Evolutionary conservation across 1,140 invertebrate species (phyloP).

Genomic region (Arctopsyche grandis): DNA sequence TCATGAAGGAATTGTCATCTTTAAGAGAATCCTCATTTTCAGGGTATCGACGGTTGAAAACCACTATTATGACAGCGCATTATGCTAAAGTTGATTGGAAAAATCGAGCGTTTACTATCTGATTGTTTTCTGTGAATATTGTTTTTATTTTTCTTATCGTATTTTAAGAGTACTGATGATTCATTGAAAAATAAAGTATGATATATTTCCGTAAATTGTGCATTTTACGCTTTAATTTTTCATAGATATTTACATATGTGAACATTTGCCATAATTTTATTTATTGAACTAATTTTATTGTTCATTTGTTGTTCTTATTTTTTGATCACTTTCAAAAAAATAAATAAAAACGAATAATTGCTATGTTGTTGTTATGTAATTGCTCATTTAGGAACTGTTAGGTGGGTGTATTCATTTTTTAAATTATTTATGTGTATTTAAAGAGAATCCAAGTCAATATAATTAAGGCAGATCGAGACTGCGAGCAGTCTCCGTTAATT

Average conservation of each 20-base stretch:
- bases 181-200: neutral
- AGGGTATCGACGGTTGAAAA: too few species aligned
- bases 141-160: neutral
- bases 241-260: neutral
- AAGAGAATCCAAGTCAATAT: slow-evolving; percentile 20
- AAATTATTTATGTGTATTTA: slow-evolving; percentile 15
- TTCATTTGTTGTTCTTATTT: neutral
- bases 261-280: neutral
- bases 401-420: neutral
- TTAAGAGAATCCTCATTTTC: too few species aligned
- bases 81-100: neutral
- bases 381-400: slow-evolving; percentile 32
- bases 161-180: neutral
- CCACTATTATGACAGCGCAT: too few species aligned
- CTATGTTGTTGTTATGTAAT: neutral
- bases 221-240: neutral
- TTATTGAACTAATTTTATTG: neutral
- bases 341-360: too few species aligned
- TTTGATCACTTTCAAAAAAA: too few species aligned
- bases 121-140: neutral
- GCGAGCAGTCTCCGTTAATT: slow-evolving; percentile 44
- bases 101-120: neutral
- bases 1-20: too few species aligned
- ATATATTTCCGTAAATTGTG: neutral
- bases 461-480: slow-evolving; percentile 39